Base-by-base conservation (phyloP, 2,113 vertebrate species). In the Aythya baeri region DNA sequence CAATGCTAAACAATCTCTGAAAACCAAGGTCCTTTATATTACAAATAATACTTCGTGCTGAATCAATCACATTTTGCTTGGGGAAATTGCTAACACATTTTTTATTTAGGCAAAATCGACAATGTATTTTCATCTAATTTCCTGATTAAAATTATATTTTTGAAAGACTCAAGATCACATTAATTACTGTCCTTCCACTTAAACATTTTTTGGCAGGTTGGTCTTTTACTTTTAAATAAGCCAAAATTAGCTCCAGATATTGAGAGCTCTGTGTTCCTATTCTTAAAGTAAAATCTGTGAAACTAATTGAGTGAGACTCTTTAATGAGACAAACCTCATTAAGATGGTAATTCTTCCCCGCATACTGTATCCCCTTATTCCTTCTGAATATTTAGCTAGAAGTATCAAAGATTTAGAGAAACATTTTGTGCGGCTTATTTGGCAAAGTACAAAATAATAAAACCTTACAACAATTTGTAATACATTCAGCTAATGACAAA, bases 291-390 rank as follows among this genome's bases (percentile, higher is more conserved):
- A 97, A 97, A 97, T 96, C 80, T 88, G 87, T 79, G 77, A 97
- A 95, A 68, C 92, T 96, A 97, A 94, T 95, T 93, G 83, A 89
- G 88, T 95, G 89, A 93, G 70, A 90, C 89, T 92, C 71, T 86
- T 96, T 88, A 97, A 97, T 95, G 89, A 97, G 84, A 97, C 84
- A 68, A 96, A 96, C 83, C 89, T 96, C 96, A 97, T 97, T 97
- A 96, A 93, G 75, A 95, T 91, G 84, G 66, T 96, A 97, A 93
- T 95, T 97, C 89, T 88, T 82, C 62, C 41, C 58, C 66, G 46
- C 38, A 73, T 88, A 91, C 79, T 75, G 22, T 73, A 74, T 92
- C 11, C 70, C 31, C 29, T 92, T 89, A 31, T 25, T 96, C 29
- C 82, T 75, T 86, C 55, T 96, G 91, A 72, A 91, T 97, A 95